Base-by-base conservation (phyloP, 2,797 vertebrate genomes). In the Mycteria americana region DNA sequence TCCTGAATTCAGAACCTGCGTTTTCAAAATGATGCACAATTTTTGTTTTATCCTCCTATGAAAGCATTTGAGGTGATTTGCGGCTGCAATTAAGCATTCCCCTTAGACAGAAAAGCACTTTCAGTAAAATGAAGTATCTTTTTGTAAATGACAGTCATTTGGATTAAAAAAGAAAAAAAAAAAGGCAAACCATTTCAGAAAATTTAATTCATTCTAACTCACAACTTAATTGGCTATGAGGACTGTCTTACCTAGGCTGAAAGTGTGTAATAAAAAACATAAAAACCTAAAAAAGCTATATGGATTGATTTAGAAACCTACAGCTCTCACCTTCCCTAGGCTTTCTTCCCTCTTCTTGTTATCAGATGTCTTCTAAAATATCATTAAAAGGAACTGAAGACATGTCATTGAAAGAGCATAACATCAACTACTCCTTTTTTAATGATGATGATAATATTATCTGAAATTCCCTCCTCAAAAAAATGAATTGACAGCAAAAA, bases 51-150 rank as follows among this genome's bases (percentile, higher is more conserved):
- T 94, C 95, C 88, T 94, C 77, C 79, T 62, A 17, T 74, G 89
- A 97, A 95, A 92, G 86, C 76, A 93, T 65, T 94, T 85, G 94
- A 96, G 94, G 97, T 97, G 97, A 98, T 97, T 97, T 97, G 97
- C 16, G 73, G 95, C 92, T 97, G 93, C 93, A 97, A 92, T 97
- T 96, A 98, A 96, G 95, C 85, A 79, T 93, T 98, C 96, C 97
- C 97, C 95, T 83, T 86, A 97, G 97, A 97, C 80, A 80, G 85
- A 95, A 97, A 97, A 97, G 95, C 96, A 97, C 96, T 97, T 97
- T 74, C 95, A 92, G 94, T 73, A 95, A 97, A 97, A 97, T 81
- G 95, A 97, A 98, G 91, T n/a, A 84, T 95, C 88, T 92, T 77
- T 97, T 91, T 89, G 93, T 41, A 96, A 97, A 97, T 95, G 95